Percentiles rank a stretch among this genome's conserved stretches.
phyloP scores from a whole-genome alignment of 2,113 vertebrate genomes.

The Lota lota region DNA sequence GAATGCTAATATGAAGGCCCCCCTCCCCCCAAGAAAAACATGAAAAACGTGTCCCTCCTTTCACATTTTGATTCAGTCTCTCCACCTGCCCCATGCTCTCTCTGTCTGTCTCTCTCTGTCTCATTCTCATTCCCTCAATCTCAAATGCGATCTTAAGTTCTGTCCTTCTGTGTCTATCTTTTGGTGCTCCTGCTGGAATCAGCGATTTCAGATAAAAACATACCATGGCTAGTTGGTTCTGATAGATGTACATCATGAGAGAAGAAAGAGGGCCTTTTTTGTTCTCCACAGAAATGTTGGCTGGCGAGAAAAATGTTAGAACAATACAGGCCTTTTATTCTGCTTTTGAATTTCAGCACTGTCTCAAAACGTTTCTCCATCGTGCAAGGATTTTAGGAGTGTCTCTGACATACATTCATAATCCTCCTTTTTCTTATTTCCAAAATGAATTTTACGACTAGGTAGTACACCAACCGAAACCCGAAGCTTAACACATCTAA shows the following conservation, averaged over 20 bases:
- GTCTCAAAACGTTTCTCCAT: slow-evolving; percentile 4
- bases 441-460: too few relatives aligned
- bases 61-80: background rate
- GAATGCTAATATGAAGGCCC: too few relatives aligned
- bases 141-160: background rate
- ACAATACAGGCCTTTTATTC: slow-evolving; percentile 30
- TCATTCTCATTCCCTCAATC: slow-evolving; percentile 15
- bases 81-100: slow-evolving; percentile 2
- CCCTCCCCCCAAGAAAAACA: too few relatives aligned
- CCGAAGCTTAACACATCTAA: too few relatives aligned
- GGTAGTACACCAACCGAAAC: too few relatives aligned
- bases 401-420: too few relatives aligned
- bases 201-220: slow-evolving; percentile 46
- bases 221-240: slow-evolving; percentile 43
- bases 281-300: background rate
- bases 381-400: too few relatives aligned
- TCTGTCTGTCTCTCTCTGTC: slow-evolving; percentile 2
- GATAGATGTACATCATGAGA: slow-evolving; percentile 16
- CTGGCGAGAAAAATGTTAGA: slow-evolving; percentile 5
- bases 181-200: slow-evolving; percentile 28
- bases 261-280: slow-evolving; percentile 16
- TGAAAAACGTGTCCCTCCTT: too few relatives aligned
- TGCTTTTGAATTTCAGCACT: slow-evolving; percentile 12
- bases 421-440: too few relatives aligned
- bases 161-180: background rate